Conservation (phyloP, 2,797 vertebrate genomes). For the Rallus crepitans region DNA sequence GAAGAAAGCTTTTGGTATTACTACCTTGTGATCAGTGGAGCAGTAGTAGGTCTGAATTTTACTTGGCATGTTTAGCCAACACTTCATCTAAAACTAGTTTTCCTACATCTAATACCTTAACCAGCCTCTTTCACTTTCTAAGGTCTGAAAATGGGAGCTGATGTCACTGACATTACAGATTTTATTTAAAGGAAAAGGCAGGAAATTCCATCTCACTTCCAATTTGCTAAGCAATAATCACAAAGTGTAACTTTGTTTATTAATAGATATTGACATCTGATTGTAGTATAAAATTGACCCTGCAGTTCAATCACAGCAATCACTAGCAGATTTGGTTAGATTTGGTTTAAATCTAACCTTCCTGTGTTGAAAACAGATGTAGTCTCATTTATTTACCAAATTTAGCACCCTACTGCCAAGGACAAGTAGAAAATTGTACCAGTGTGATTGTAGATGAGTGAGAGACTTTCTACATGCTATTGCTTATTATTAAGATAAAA, state of each 20-base stretch:
- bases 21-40: not conserved
- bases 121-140: not conserved
- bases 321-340: slow-evolving; percentile 14
- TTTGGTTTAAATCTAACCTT: not conserved
- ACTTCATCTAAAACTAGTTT: slow-evolving; percentile 25
- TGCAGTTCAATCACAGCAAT: slow-evolving; percentile 24
- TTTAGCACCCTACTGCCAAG: not conserved
- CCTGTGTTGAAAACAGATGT: not conserved
- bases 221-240: slow-evolving; percentile 80
- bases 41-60: not conserved
- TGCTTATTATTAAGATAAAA: not conserved
- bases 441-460: fast-evolving
- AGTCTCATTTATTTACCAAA: not conserved
- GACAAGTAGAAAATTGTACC: not conserved
- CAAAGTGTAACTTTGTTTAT: slow-evolving; percentile 67
- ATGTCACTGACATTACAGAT: slow-evolving; percentile 80
- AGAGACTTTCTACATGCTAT: not conserved
- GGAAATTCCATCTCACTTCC: slow-evolving; percentile 84
- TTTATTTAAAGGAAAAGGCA: slow-evolving; percentile 81
- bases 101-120: not conserved
- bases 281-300: slow-evolving; percentile 10
- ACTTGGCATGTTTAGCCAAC: not conserved
- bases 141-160: slow-evolving; percentile 52
- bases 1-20: not conserved
- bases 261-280: slow-evolving; percentile 69